Conservation (phyloP, 2,888 invertebrate species). For the Sminthurinus aureus region DNA sequence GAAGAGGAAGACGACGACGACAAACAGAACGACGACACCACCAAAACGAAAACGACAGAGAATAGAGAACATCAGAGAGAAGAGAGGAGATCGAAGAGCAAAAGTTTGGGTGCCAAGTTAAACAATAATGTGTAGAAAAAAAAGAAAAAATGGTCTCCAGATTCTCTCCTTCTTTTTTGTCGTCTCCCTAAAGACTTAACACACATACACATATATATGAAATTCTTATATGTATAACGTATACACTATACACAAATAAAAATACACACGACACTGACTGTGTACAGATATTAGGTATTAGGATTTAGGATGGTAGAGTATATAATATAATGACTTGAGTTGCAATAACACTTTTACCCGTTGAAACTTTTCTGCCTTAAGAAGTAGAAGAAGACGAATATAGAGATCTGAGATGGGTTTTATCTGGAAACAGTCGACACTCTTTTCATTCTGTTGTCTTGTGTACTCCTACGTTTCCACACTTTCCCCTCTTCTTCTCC, state of each 20-base stretch:
- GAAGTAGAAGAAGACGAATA: too few relatives aligned
- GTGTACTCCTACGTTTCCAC: neutral
- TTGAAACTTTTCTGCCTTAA: too few relatives aligned
- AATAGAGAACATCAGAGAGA: neutral
- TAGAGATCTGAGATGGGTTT: neutral
- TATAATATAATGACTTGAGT: too few relatives aligned
- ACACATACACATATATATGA: neutral
- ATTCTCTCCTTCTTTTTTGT: neutral
- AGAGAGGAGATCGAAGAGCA: neutral
- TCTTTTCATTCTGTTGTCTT: neutral
- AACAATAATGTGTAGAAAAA: conserved; percentile 3
- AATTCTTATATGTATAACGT: too few relatives aligned
- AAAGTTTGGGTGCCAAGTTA: neutral
- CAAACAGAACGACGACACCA: neutral
- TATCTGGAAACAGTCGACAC: conserved; percentile 1
- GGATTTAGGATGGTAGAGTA: too few relatives aligned
- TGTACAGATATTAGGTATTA: too few relatives aligned
- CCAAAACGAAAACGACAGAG: neutral
- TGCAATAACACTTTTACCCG: too few relatives aligned
- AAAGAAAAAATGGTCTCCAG: neutral
- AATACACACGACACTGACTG: too few relatives aligned
- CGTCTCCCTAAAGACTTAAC: neutral
- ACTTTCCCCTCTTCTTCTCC: neutral
- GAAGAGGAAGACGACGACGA: neutral
- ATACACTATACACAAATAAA: too few relatives aligned